Evolutionary conservation across 2,888 invertebrate species (phyloP).

Genomic region (Papilio protenor): DNA sequence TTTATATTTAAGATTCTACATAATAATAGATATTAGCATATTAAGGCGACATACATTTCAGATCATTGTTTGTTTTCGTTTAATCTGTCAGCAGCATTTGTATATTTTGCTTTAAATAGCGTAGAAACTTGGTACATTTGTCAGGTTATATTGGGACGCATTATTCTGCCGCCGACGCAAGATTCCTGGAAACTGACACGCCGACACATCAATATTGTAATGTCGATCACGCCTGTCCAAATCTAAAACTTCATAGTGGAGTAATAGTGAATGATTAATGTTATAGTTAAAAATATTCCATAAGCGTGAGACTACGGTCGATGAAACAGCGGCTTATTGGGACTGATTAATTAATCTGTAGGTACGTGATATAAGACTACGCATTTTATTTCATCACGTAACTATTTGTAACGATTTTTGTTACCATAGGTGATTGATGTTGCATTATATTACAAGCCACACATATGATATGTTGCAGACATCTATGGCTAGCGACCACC

Average conservation of each 20-base stretch:
- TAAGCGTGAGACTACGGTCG: neutral
- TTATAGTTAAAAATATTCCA: neutral
- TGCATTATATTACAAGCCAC: neutral
- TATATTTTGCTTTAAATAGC: constrained; percentile 17
- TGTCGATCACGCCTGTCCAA: constrained; percentile 24
- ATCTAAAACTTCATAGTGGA: constrained; percentile 1
- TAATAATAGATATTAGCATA: neutral
- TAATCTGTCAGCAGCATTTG: constrained; percentile 5
- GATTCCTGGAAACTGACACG: constrained; percentile 26
- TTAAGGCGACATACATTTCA: neutral
- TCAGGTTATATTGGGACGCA: constrained; percentile 30
- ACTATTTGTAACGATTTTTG: neutral
- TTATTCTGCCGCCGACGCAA: constrained; percentile 26
- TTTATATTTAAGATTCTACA: neutral
- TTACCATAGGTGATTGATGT: neutral
- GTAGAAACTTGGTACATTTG: constrained; percentile 26
- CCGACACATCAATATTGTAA: constrained; percentile 21
- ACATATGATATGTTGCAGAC: neutral
- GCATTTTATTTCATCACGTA: too few relatives aligned
- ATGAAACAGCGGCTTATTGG: too few relatives aligned
- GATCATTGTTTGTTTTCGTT: neutral
- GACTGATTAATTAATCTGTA: too few relatives aligned
- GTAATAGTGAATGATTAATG: neutral
- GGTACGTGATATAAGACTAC: too few relatives aligned
- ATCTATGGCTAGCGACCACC: neutral